Conservation (phyloP, 1,140 invertebrate genomes). For the Bicyclus anynana region DNA sequence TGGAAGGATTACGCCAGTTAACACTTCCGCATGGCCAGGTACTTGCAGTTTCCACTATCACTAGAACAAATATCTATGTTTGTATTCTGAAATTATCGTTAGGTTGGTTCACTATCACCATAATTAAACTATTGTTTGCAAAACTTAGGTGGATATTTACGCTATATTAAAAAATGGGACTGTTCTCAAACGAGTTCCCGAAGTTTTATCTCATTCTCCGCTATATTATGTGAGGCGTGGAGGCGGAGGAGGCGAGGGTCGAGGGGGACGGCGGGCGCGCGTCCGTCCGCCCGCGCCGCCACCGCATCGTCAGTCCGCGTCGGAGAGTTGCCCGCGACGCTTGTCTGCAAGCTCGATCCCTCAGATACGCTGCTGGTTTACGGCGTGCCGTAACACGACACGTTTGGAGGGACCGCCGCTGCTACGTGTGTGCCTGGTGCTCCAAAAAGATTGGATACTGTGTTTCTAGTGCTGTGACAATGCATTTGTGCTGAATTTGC, state of each 20-base stretch:
- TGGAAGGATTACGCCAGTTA: conserved; percentile 61
- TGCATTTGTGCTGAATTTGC: conserved; percentile 63
- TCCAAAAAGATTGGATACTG: conserved; percentile 68
- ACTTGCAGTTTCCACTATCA: conserved; percentile 22
- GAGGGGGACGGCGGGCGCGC: conserved; percentile 39
- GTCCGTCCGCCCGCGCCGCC: conserved; percentile 70
- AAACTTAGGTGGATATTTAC: conserved; percentile 27
- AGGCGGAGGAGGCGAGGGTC: conserved; percentile 30
- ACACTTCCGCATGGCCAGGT: conserved; percentile 67
- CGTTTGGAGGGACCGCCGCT: conserved; percentile 73
- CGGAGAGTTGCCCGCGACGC: conserved; percentile 65
- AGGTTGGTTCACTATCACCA: not conserved
- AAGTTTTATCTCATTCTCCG: conserved; percentile 68
- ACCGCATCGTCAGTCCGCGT: conserved; percentile 72
- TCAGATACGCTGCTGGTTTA: conserved; percentile 77
- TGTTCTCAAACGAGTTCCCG: conserved; percentile 61
- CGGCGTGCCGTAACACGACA: conserved; percentile 75
- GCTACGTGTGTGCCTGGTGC: conserved; percentile 68
- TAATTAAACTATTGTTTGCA: conserved; percentile 47
- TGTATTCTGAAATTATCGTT: too few relatives aligned
- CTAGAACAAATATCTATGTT: not conserved
- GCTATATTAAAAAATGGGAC: conserved; percentile 62
- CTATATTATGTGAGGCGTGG: conserved; percentile 49
- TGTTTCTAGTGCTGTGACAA: conserved; percentile 66
- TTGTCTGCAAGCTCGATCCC: conserved; percentile 67